These are phyloP conservation scores for Bellardia bayeri DNA, from an alignment of 2,888 invertebrate species.

Conservation along the genomic window DNA sequence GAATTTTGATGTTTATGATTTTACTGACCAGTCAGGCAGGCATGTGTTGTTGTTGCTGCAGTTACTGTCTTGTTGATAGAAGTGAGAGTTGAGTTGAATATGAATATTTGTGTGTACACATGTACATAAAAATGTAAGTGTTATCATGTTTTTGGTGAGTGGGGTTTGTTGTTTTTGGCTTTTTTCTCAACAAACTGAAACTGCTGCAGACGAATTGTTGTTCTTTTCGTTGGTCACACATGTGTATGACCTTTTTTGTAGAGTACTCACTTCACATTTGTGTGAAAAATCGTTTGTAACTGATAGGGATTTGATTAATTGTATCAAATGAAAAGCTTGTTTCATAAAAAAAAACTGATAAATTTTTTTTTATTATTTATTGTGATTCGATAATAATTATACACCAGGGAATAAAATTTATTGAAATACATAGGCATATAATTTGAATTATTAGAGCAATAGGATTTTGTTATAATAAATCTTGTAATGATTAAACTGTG, in stretches of 20 bases:
- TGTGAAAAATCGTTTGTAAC: slow-evolving; percentile 32
- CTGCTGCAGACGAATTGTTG: slow-evolving; percentile 56
- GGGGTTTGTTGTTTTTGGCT: not conserved
- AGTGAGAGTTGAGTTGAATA: not conserved
- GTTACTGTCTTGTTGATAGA: not conserved
- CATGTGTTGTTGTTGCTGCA: slow-evolving; percentile 10
- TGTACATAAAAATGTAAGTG: not conserved
- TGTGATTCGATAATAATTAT: not conserved
- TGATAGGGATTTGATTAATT: slow-evolving; percentile 71
- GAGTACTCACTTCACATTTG: not conserved
- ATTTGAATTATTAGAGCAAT: not conserved
- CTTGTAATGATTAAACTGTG: slow-evolving; percentile 33
- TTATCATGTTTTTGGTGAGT: slow-evolving; percentile 6
- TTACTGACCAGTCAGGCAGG: slow-evolving; percentile 51
- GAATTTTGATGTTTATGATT: slow-evolving; percentile 74
- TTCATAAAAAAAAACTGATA: not conserved
- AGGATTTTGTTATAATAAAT: not conserved
- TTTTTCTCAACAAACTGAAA: slow-evolving; percentile 8
- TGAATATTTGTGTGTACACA: slow-evolving; percentile 4
- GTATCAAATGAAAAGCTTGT: slow-evolving; percentile 36
- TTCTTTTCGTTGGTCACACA: slow-evolving; percentile 63
- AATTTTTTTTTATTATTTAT: slow-evolving; percentile 20
- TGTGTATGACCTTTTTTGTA: slow-evolving; percentile 63
- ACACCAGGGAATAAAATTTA: slow-evolving; percentile 15
- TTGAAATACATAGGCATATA: slow-evolving; percentile 12